Evolutionary conservation across 2,113 vertebrate genomes (phyloP).

Genomic region (Tetraodon nigroviridis): DNA sequence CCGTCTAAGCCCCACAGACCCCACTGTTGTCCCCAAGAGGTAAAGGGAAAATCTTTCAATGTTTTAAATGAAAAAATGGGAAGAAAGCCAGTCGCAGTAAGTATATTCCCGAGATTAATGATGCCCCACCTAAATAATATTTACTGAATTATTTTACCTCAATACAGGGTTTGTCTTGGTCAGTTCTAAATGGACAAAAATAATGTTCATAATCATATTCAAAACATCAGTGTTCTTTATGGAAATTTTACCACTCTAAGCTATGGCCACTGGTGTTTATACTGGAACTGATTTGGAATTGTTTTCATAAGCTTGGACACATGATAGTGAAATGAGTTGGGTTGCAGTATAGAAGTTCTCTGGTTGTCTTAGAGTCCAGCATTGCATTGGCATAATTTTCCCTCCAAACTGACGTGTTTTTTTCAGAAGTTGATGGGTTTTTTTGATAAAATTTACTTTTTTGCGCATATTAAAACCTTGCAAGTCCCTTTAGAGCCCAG

Average conservation of each 20-base stretch:
- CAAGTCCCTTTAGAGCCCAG: background rate
- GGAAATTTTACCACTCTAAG: constrained; percentile 3
- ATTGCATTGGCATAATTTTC: constrained; percentile 7
- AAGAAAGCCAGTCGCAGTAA: constrained; percentile 71
- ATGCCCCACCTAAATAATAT: constrained; percentile 36
- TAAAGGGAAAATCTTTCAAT: constrained; percentile 19
- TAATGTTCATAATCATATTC: constrained; percentile 19
- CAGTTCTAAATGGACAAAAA: background rate
- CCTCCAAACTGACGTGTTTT: background rate
- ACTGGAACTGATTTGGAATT: background rate
- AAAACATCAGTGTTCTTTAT: constrained; percentile 4
- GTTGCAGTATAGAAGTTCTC: background rate
- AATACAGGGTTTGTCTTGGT: constrained; percentile 44
- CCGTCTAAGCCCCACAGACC: constrained; percentile 28
- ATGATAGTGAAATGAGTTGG: too few species aligned
- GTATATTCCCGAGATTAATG: constrained; percentile 71
- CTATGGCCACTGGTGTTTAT: background rate
- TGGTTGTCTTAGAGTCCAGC: too few species aligned
- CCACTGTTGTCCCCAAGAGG: constrained; percentile 26
- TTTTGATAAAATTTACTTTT: background rate
- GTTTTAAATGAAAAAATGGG: constrained; percentile 59
- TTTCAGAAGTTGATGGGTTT: constrained; percentile 28
- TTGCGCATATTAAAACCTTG: constrained; percentile 7
- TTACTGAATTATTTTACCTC: constrained; percentile 29
- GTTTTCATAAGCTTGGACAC: background rate